Evolutionary conservation across 2,797 vertebrate species (phyloP).

Genomic region (Telmatherina bonti): DNA sequence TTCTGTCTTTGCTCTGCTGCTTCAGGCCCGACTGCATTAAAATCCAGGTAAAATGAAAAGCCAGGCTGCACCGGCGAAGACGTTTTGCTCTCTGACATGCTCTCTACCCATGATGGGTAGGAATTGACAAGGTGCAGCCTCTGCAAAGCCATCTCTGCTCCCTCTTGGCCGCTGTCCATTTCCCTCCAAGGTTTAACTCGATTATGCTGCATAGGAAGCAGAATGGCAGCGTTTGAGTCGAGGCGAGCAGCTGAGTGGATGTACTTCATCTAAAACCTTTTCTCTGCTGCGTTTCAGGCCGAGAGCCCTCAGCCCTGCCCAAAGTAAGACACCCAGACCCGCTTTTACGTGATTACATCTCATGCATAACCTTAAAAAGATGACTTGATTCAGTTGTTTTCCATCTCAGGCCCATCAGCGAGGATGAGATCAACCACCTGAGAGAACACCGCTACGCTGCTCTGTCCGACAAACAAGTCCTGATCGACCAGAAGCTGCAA

Average conservation of each 20-base stretch:
- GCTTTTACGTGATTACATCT: neutral
- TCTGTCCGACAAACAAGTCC: slow-evolving; percentile 89
- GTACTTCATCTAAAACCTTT: slow-evolving; percentile 13
- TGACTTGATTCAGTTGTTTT: neutral
- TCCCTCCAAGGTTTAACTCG: slow-evolving; percentile 20
- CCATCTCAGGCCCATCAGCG: slow-evolving; percentile 88
- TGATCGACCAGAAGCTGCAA: slow-evolving; percentile 89
- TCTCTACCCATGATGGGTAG: slow-evolving; percentile 16
- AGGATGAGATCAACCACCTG: slow-evolving; percentile 93
- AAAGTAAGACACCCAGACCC: slow-evolving; percentile 80
- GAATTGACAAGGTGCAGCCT: slow-evolving; percentile 13
- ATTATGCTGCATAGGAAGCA: slow-evolving; percentile 21
- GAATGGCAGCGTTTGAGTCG: slow-evolving; percentile 13
- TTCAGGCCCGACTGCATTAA: neutral
- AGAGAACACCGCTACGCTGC: slow-evolving; percentile 90
- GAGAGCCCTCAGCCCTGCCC: slow-evolving; percentile 92
- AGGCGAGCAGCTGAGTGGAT: neutral
- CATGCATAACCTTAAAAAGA: neutral
- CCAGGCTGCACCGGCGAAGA: slow-evolving; percentile 4
- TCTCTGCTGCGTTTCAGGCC: slow-evolving; percentile 82
- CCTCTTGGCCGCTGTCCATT: slow-evolving; percentile 8
- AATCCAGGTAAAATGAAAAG: slow-evolving; percentile 24
- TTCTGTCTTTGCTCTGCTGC: neutral
- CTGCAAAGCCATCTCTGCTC: slow-evolving; percentile 8
- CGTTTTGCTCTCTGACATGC: slow-evolving; percentile 12